Conservation (phyloP, 2,113 vertebrate species). For the Chaetura pelagica region DNA sequence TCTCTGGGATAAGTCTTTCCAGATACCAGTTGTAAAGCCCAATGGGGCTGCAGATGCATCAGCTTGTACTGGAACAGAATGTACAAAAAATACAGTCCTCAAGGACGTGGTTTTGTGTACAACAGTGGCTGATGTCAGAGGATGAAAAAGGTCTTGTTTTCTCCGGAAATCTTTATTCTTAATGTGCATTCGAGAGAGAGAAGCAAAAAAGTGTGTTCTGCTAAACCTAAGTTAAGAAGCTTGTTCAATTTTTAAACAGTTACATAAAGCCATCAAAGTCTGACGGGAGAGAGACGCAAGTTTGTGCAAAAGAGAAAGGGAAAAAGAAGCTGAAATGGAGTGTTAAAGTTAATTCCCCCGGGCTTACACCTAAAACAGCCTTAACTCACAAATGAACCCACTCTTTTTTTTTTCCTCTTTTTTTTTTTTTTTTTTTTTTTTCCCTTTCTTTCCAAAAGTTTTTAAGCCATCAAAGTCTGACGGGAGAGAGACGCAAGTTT, state of each 20-base stretch:
- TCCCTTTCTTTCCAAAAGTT: no score
- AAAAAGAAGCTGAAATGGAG: conserved; percentile 47
- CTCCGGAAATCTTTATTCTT: conserved; percentile 53
- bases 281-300: conserved; percentile 60
- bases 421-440: no score
- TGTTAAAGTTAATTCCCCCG: conserved; percentile 54
- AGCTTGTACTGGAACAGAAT: conserved; percentile 33
- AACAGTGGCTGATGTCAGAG: conserved; percentile 44
- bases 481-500: conserved; percentile 57
- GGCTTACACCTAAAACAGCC: conserved; percentile 57
- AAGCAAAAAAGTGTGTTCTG: conserved; percentile 31
- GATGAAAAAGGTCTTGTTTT: conserved; percentile 53
- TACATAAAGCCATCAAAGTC: conserved; percentile 77
- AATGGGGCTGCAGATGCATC: not conserved
- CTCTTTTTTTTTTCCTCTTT: no score
- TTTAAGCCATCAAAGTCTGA: conserved; percentile 74
- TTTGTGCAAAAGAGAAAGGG: conserved; percentile 43
- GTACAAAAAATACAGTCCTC: conserved; percentile 49
- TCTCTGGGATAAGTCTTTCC: not conserved
- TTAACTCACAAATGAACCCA: conserved; percentile 20
- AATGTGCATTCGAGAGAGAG: conserved; percentile 39
- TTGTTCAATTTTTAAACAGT: conserved; percentile 78
- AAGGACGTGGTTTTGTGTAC: conserved; percentile 43
- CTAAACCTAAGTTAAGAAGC: conserved; percentile 74
- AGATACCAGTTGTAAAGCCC: not conserved